Evolutionary conservation across 37 sponge, comb jelly and placozoan genomes (phyloP).

Genomic region (Cladorhizidae sp.): DNA sequence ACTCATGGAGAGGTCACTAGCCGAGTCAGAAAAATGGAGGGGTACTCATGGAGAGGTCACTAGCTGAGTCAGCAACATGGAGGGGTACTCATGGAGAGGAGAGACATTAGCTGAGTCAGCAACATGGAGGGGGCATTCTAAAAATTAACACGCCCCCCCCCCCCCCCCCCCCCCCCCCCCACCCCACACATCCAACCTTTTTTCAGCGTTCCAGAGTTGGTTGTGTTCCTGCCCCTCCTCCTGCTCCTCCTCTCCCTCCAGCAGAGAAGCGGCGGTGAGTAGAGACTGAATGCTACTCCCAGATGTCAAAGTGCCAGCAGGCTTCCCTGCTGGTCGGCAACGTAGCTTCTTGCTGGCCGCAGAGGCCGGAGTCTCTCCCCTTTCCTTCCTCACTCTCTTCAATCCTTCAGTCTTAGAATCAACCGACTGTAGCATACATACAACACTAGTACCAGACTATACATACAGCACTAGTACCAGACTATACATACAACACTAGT

Average conservation of each 20-base stretch:
- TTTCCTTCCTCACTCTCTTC: not conserved
- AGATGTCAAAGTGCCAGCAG: not conserved
- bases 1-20: too few species aligned
- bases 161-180: too few species aligned
- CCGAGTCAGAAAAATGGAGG: too few species aligned
- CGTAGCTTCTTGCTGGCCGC: not conserved
- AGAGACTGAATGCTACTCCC: slow-evolving; percentile 29
- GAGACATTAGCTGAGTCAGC: too few species aligned
- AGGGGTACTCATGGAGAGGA: too few species aligned
- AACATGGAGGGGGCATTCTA: too few species aligned
- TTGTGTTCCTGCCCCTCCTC: not conserved
- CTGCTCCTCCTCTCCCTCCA: slow-evolving; percentile 7
- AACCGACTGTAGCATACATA: not conserved
- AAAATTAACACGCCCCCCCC: too few species aligned
- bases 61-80: too few species aligned
- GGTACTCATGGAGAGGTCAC: too few species aligned
- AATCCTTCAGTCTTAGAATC: not conserved
- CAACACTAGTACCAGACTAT: not conserved
- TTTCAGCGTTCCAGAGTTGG: slow-evolving; percentile 10
- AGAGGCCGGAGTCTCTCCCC: not conserved
- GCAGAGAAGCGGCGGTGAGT: slow-evolving; percentile 37
- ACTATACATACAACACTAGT: too few species aligned
- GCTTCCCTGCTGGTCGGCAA: not conserved
- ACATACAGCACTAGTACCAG: too few species aligned
- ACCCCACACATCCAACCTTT: slow-evolving; percentile 8